Base-by-base conservation (phyloP, 2,888 invertebrate species). In the Lordiphosa fenestrarum region DNA sequence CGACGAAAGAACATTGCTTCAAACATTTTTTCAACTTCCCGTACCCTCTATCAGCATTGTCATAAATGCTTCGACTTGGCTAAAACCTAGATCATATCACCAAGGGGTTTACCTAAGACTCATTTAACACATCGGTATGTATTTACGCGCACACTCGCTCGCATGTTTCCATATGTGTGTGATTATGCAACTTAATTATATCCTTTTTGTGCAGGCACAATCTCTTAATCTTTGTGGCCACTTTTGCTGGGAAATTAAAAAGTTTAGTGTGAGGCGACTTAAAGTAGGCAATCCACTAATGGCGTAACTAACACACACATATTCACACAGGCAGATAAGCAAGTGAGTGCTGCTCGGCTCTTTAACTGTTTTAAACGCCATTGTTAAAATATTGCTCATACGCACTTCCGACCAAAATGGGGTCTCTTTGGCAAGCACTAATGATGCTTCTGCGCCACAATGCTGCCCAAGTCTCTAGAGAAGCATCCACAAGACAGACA, bases 291-390 rank as follows among this genome's bases (percentile, higher is more conserved):
- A 53, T 69, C 69, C 69, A 82, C 83, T 66, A 77, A 71, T 71
- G 51, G 66, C 70, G 83, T 84, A 78, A 78, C 63, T 53, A 67
- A 73, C 72, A 64, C 51, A 64, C 47, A 67, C 41, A 38, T 19
- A 36, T 15, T 15, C 13, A 44, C 25, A 48, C 35, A 37, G 9
- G 37, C 50, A 49, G 25, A 54, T 50, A 42, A 47, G 41, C 30
- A 30, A 30, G 53, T 65, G 62, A 53, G 58, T 60, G 69, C 68
- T 60, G 69, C 30, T 30, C 67, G 73, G 70, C 69, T 69, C 76
- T 81, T 85, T 87, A 81, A 84, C 85, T 80, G 85, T 85, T 80
- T 80, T 85, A 84, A 85, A 77, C 88, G 87, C 86, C 87, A 88
- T 86, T 86, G 88, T 88, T 86, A 73, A 77, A 86, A 85, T 86